Base-by-base conservation (phyloP, 2,888 invertebrate genomes). In the Cataglyphis rosenhaueri region DNA sequence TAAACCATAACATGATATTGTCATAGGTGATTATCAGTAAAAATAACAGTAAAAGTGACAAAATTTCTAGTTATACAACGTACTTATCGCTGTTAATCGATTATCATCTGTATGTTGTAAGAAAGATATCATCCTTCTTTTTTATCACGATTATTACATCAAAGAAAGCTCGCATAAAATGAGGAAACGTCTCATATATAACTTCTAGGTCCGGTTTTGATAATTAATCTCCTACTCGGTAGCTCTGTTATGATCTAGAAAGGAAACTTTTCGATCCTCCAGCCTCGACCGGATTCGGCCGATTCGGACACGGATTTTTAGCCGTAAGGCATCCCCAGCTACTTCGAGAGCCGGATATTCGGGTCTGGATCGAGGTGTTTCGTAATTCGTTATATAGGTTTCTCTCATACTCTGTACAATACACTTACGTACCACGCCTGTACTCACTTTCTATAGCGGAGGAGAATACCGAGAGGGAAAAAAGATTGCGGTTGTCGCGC, bases 361-460 rank as follows among this genome's bases (percentile, higher is more conserved):
- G 15, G 44, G 25, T 70, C 38, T 59, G 57, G 38, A 66, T 57
- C 21, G 44, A 12, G 29, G 2, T 66, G n/a, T 79, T 70, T 79
- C 59, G 78, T 25, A 70, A 78, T 70, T 41, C 41, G 29, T 38
- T 15, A 12, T 38, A 25, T 10, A 8, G n/a, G 68, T 59, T 73
- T 73, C 59, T 38, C 57, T 61, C 25, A 38, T 57, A 35, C 15
- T 29, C 32, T 6, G n/a, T 64, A 64, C n/a, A n/a, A 12, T 65
- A 35, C 35, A 61, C 32, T 32, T 29, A 57, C 44, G 21, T 52
- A 48, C 82, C 76, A 82, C 78, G 68, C 44, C 62, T 32, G 55
- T 55, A 35, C 59, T 57, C 44, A 79, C 79, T 83, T 81, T 83
- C 83, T 81, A 81, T 52, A 41, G 55, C 79, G 35, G n/a, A 35